These are phyloP conservation scores for Calliphora vomitoria DNA, from an alignment of 2,888 invertebrate genomes.

Conservation along the genomic window DNA sequence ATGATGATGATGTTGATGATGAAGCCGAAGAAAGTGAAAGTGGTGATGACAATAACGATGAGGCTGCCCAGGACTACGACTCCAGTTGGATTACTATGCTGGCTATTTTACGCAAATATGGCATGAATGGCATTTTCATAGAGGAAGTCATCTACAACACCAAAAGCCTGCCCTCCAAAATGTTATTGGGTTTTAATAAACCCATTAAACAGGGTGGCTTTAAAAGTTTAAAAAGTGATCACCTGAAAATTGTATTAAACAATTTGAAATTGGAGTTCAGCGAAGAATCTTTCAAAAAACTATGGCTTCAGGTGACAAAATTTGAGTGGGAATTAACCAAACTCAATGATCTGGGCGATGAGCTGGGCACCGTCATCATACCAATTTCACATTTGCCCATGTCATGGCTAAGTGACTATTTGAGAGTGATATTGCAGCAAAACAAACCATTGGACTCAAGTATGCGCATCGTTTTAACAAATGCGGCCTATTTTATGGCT, in stretches of 20 bases:
- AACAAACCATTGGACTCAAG: constrained; percentile 41
- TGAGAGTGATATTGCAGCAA: constrained; percentile 61
- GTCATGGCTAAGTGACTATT: constrained; percentile 67
- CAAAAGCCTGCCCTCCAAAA: constrained; percentile 54
- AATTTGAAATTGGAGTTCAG: constrained; percentile 32
- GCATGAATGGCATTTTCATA: constrained; percentile 75
- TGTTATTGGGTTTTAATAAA: constrained; percentile 72
- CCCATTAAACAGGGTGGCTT: constrained; percentile 73
- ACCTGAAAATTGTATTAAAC: constrained; percentile 56
- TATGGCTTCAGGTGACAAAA: constrained; percentile 68
- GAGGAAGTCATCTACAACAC: constrained; percentile 72
- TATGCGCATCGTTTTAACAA: constrained; percentile 71
- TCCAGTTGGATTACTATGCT: constrained; percentile 73
- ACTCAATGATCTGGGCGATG: constrained; percentile 67
- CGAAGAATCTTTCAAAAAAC: neutral
- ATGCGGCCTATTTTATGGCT: constrained; percentile 71
- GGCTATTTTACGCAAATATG: constrained; percentile 74
- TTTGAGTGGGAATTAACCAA: constrained; percentile 71
- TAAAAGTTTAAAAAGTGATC: constrained; percentile 59
- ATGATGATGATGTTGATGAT: neutral
- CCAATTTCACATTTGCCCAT: constrained; percentile 61
- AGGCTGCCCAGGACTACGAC: neutral
- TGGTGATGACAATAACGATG: neutral
- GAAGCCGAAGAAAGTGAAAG: neutral
- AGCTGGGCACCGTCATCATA: constrained; percentile 51